These are phyloP conservation scores for Schrankia costaestrigalis DNA, from an alignment of 2,888 invertebrate species.

Conservation along the genomic window DNA sequence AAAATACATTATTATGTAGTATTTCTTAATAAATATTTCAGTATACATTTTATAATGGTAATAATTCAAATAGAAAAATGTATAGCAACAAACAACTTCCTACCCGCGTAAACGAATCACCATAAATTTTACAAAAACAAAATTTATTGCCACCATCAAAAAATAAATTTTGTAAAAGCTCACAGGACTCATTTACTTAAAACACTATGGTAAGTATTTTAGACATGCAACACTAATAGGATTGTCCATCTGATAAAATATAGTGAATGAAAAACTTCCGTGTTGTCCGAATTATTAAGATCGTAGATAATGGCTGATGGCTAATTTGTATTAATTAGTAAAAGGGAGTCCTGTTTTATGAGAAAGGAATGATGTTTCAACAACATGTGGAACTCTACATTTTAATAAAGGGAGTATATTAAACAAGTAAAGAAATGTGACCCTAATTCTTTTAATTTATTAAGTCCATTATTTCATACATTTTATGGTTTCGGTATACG, in stretches of 20 bases:
- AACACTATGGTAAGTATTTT: slow-evolving; percentile 20
- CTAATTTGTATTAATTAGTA: slow-evolving; percentile 28
- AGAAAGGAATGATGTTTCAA: background rate
- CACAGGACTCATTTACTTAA: slow-evolving; percentile 24
- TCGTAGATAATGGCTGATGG: slow-evolving; percentile 24
- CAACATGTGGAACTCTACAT: slow-evolving; percentile 1
- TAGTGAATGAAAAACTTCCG: slow-evolving; percentile 26
- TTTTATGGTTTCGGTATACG: too few species aligned
- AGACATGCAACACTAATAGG: slow-evolving; percentile 30
- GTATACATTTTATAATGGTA: too few species aligned
- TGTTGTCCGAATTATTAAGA: slow-evolving; percentile 31
- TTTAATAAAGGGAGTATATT: too few species aligned
- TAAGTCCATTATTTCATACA: too few species aligned
- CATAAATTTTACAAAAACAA: slow-evolving; percentile 17
- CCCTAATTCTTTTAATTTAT: too few species aligned
- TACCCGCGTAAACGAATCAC: background rate
- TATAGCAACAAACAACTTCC: background rate
- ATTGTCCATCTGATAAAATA: slow-evolving; percentile 27
- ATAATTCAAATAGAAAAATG: too few species aligned
- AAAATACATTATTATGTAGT: too few species aligned
- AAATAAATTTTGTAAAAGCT: slow-evolving; percentile 13
- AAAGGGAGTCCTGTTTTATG: slow-evolving; percentile 3
- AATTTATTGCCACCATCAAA: slow-evolving; percentile 19
- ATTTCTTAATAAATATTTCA: too few species aligned
- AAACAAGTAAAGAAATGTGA: too few species aligned